Evolutionary conservation across 2,113 vertebrate species (phyloP).

Genomic region (pig (Sus scrofa)): T2T-Sscrofa CM000818.6:14476501-14477000

Average conservation of each 20-base stretch:
- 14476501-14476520: neutral
- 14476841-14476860: neutral
- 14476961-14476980: neutral
- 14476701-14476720: slow-evolving; percentile 59
- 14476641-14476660: slow-evolving; percentile 26
- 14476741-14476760: slow-evolving; percentile 55
- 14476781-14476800: neutral
- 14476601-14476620: neutral
- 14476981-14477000: neutral
- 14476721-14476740: slow-evolving; percentile 52
- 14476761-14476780: slow-evolving; percentile 6
- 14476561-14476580: neutral
- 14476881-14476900: neutral
- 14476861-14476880: neutral
- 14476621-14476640: rapidly evolving
- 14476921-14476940: slow-evolving; percentile 28
- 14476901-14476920: neutral
- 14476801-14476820: slow-evolving; percentile 32
- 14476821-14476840: neutral
- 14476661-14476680: slow-evolving; percentile 17
- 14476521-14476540: neutral
- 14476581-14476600: neutral
- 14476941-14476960: neutral
- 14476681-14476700: slow-evolving; percentile 64
- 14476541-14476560: neutral